A percentile compares a stretch with the other conserved stretches of the same genome.
Conservation (phyloP, 2,888 invertebrate genomes). For the Frankliniella intonsa region DNA sequence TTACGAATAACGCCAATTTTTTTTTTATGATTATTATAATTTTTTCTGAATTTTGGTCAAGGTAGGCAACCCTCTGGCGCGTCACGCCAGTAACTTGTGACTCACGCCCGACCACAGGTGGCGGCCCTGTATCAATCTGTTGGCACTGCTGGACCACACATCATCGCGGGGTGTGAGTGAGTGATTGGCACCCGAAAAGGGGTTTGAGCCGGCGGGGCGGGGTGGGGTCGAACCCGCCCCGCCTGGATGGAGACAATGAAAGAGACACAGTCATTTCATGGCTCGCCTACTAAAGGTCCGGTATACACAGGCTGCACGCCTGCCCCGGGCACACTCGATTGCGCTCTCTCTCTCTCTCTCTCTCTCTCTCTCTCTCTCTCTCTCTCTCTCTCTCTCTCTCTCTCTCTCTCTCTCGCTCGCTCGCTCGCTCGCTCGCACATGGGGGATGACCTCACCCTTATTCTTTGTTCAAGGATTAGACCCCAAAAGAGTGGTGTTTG, state of each 20-base stretch:
- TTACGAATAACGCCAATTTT: too few relatives aligned
- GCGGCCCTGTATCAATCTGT: too few relatives aligned
- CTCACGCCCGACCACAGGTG: too few relatives aligned
- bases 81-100: too few relatives aligned
- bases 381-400: background rate
- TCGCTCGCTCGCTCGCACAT: background rate
- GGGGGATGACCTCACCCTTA: background rate
- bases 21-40: too few relatives aligned
- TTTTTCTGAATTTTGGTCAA: too few relatives aligned
- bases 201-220: too few relatives aligned
- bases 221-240: background rate
- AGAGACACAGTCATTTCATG: background rate
- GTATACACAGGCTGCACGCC: background rate
- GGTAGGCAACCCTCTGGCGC: too few relatives aligned
- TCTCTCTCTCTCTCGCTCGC: background rate
- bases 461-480: background rate
- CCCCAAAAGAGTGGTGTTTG: conserved; percentile 5
- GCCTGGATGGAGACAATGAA: background rate
- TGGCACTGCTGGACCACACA: too few relatives aligned
- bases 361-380: background rate
- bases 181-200: too few relatives aligned
- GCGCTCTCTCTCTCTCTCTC: too few relatives aligned
- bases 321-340: background rate
- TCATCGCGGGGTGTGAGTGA: too few relatives aligned
- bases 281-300: background rate